A percentile compares a stretch with the other conserved stretches of the same genome.
Evolutionary conservation across 2,888 invertebrate genomes (phyloP).

Genomic region (Salpingus planirostris): DNA sequence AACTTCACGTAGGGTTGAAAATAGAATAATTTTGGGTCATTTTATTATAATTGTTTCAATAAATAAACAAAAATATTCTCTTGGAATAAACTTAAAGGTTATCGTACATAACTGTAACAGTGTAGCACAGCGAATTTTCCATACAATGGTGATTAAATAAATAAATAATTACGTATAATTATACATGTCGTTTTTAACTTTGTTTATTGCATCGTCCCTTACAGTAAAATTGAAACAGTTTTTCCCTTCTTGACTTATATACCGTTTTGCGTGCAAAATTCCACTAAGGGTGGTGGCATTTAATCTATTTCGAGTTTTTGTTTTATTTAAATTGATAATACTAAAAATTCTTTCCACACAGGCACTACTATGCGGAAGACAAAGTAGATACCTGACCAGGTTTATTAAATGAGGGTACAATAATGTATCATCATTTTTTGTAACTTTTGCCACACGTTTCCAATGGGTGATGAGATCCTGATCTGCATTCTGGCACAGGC

Average conservation of each 20-base stretch:
- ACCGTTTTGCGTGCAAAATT: constrained; percentile 6
- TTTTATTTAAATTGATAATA: constrained; percentile 15
- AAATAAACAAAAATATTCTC: background rate
- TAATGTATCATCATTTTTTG: background rate
- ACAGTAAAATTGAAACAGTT: constrained; percentile 7
- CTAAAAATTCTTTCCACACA: constrained; percentile 15
- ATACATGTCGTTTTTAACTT: constrained; percentile 5
- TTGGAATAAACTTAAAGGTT: background rate
- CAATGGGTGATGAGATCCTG: background rate
- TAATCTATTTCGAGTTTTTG: constrained; percentile 10
- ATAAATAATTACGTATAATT: constrained; percentile 1
- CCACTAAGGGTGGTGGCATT: constrained; percentile 5
- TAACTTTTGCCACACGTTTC: background rate
- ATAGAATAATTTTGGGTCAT: background rate
- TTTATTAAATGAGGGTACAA: background rate
- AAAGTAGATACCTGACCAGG: background rate
- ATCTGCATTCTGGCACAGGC: background rate
- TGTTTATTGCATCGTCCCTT: background rate
- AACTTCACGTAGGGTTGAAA: background rate
- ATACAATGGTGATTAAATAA: background rate
- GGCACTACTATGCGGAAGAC: constrained; percentile 15
- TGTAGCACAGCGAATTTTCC: background rate
- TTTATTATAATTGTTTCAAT: background rate
- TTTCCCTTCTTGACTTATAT: constrained; percentile 2
- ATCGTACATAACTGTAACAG: background rate